Base-by-base conservation (phyloP, 2,797 vertebrate species). In the Sorex maritimensis region DNA sequence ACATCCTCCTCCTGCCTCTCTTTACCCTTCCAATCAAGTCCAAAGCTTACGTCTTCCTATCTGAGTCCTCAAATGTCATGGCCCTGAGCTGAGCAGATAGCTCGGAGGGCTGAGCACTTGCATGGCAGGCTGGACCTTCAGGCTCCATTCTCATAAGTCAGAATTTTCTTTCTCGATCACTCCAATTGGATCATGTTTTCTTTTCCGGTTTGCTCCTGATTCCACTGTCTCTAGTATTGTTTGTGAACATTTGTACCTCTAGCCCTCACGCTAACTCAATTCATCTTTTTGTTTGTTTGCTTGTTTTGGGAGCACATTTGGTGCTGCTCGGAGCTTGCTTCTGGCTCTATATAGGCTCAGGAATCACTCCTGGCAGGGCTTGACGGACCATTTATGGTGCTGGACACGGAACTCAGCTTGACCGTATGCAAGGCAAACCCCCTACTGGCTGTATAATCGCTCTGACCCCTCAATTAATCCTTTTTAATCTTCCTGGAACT, bases 101-200 rank as follows among this genome's bases (percentile, higher is more conserved):
- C 13, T 55, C 52, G 14, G 17, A 55, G 4, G 13, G 52, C 52
- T 55, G 52, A 55, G 52, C 10, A 55, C 52, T 55, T 55, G 52
- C 13, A 1, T 55, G 52, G 52, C 52, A 55, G 52, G 52, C 52
- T 55, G 52, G 52, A 52, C 52, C 13, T 15, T 15, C 52, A 52
- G 11, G 11, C 15, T 52, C 15, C 41, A 34, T 17, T 81, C 86
- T 52, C 46, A 6, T 81, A 73, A 58, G 8, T 74, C 49, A 73
- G 46, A 93, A 34, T 67, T 86, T 86, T 61, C 24, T 84, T 95
- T 81, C 55, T 14, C 17, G 79, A 75, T 75, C 24, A 80, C 4
- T 80, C 14, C 87, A 67, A n/a, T 26, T 71, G 28, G 82, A 69
- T 26, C 24, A 49, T 86, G 30, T 44, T 81, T 65, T 67, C 28